Base-by-base conservation (phyloP, 2,113 vertebrate species). In the Sinocyclocheilus grahami region DNA sequence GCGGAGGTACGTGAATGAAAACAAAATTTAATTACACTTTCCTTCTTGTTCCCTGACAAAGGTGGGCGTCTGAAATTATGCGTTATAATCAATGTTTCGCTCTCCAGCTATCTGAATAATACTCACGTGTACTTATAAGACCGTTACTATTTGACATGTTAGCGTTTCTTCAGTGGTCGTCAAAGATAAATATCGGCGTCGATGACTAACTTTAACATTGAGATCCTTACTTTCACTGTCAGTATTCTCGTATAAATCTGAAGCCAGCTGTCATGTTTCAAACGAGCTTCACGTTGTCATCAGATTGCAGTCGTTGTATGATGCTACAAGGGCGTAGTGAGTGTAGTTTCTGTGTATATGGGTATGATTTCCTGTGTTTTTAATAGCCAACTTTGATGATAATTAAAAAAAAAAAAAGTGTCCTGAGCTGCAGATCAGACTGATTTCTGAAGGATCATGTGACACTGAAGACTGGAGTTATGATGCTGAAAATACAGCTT, bases 1-100 rank as follows among this genome's bases (percentile, higher is more conserved):
- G 88, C 88, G 78, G 88, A 89, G 88, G 88, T 89, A 74, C 62
- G 74, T 65, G 16, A 65, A 42, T 9, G 63, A 72, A 69, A 78
- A 85, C 37, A n/a, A 16, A 4, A 18, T 42, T 24, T 30, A 22
- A 24, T 12, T 37, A 42, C 11, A 16, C 9, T 55, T 42, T 42
- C 22, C 12, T 20, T 16, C 13, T 20, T 42, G 48, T 62, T 10
- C 22, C 63, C 0, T n/a, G 1, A 11, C 3, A 42, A 11, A 24
- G 7, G 9, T 53, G 3, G 48, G n/a, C 0, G 4, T 4, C 18
- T 37, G 0, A 30, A 67, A 24, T 67, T 11, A 51, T 1, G 6
- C 24, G 39, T 20, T 82, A 20, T 51, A 67, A 11, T 51, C 12
- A 3, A 69, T 3, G 0, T 18, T 42, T 24, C 42, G 3, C 14